Conservation (phyloP, 2,888 invertebrate genomes). For the Ornithoptera alexandrae region DNA sequence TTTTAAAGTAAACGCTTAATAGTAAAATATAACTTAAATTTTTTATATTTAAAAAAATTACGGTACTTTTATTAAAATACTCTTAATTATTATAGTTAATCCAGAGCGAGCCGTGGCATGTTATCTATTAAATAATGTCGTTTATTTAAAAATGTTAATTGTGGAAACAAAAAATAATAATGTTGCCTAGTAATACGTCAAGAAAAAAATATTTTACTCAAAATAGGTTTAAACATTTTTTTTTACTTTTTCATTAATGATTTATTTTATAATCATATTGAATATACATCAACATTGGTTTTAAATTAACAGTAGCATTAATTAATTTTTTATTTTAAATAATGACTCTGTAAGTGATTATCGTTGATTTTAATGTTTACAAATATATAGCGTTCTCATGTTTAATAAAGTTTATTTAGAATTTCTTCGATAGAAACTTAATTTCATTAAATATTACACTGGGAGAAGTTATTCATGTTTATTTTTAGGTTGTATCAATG, state of each 20-base stretch:
- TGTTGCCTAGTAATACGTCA: background rate
- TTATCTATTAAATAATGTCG: background rate
- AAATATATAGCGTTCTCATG: background rate
- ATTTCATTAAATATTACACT: background rate
- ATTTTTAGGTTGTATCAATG: slow-evolving; percentile 73
- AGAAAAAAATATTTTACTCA: background rate
- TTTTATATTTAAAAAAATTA: no score
- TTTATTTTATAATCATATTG: background rate
- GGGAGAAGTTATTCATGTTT: slow-evolving; percentile 44
- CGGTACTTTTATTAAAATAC: no score
- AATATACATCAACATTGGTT: background rate
- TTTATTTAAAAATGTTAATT: background rate
- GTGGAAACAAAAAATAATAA: background rate
- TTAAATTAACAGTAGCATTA: background rate
- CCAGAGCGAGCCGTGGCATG: background rate
- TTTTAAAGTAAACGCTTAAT: no score
- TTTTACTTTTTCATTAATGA: background rate
- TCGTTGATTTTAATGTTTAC: background rate
- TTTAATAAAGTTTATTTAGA: background rate
- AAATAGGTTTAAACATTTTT: background rate
- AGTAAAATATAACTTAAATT: no score
- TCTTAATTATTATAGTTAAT: background rate
- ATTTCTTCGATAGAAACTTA: background rate
- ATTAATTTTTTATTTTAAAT: background rate
- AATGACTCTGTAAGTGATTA: background rate